These are phyloP conservation scores for Neolamprologus fasciatus DNA, from an alignment of 2,113 vertebrate species.

Conservation along the genomic window DNA sequence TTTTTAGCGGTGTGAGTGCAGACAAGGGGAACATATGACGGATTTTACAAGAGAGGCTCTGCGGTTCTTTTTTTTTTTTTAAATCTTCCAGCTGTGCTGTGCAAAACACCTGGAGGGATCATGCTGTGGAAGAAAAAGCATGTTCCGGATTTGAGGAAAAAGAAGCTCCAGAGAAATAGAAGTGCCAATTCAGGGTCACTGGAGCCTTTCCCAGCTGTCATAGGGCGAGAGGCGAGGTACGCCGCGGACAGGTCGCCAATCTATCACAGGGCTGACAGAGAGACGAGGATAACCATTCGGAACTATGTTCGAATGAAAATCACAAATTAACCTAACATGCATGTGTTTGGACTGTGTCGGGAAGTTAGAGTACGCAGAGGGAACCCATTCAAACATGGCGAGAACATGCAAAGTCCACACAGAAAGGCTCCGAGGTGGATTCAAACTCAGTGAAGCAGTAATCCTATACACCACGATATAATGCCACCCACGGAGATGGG, in stretches of 20 bases:
- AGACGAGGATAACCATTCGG: background rate
- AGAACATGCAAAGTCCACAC: background rate
- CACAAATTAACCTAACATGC: background rate
- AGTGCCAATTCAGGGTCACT: background rate
- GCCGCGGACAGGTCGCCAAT: fast-evolving
- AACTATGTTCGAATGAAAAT: background rate
- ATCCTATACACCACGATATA: fast-evolving
- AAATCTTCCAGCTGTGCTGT: constrained; percentile 38
- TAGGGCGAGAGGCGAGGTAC: background rate
- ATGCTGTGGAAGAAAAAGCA: constrained; percentile 17
- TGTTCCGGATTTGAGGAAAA: background rate
- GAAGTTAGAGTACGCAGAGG: background rate
- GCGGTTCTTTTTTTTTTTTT: background rate
- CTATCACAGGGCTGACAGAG: background rate
- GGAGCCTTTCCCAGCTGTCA: background rate
- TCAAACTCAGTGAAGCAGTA: background rate
- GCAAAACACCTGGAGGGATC: constrained; percentile 39
- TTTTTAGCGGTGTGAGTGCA: background rate
- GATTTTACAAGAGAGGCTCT: constrained; percentile 24
- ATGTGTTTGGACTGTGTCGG: background rate
- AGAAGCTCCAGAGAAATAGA: background rate
- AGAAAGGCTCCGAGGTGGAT: background rate
- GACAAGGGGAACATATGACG: background rate
- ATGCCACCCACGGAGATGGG: background rate
- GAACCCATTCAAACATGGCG: background rate